Evolutionary conservation across 2,797 vertebrate genomes (phyloP).

Genomic region (Myotis vivesi): DNA sequence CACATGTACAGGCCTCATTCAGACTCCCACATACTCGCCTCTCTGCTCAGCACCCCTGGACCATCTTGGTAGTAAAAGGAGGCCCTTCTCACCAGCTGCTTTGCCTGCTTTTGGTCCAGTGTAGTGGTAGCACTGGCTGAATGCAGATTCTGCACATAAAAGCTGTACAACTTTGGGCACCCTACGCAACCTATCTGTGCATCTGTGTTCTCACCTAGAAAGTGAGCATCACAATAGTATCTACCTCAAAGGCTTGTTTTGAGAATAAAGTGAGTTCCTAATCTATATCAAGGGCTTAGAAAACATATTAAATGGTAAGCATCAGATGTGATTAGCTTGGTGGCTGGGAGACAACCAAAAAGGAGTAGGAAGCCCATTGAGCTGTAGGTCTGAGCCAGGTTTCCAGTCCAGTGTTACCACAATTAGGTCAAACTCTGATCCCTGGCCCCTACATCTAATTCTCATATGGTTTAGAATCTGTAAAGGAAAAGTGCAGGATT

Average conservation of each 20-base stretch:
- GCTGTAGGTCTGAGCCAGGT: neutral
- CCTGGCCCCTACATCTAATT: neutral
- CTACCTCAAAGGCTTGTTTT: neutral
- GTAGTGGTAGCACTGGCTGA: neutral
- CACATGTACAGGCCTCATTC: neutral
- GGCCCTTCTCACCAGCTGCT: neutral
- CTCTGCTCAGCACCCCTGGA: neutral
- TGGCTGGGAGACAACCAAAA: neutral
- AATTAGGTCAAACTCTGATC: neutral
- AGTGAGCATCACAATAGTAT: neutral
- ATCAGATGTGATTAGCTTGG: neutral
- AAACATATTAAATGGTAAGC: neutral
- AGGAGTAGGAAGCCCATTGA: neutral
- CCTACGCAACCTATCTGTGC: neutral
- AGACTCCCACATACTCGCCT: rapidly evolving
- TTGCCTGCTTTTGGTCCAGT: neutral
- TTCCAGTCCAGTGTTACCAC: neutral
- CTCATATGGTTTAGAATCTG: neutral
- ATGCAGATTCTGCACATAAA: rapidly evolving
- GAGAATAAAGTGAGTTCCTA: neutral
- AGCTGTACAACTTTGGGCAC: rapidly evolving
- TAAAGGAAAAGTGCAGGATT: neutral
- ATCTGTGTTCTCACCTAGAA: neutral
- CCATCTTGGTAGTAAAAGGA: neutral
- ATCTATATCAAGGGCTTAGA: neutral